A percentile compares a stretch with the other conserved stretches of the same genome.
These are phyloP conservation scores for Acipenser oxyrinchus DNA, from an alignment of 2,797 vertebrate species.

Conservation along the genomic window DNA sequence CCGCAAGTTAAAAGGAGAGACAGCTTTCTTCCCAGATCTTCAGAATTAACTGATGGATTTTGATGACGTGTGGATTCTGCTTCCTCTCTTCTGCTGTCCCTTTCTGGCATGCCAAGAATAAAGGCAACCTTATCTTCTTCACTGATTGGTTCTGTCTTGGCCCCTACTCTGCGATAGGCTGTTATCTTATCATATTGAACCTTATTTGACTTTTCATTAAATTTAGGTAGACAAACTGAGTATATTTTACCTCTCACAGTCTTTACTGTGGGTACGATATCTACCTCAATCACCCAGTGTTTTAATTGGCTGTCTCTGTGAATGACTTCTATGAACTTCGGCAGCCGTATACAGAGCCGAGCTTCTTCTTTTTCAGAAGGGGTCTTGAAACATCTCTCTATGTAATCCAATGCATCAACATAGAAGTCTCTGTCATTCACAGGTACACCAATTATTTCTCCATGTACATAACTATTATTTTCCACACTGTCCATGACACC, in stretches of 20 bases:
- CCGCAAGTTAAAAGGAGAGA: constrained; percentile 56
- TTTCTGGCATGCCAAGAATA: constrained; percentile 37
- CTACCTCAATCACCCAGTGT: constrained; percentile 29
- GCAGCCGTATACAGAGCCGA: constrained; percentile 60
- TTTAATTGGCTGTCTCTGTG: constrained; percentile 43
- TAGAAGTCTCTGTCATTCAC: constrained; percentile 54
- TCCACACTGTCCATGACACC: constrained; percentile 67
- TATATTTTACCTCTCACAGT: constrained; percentile 47
- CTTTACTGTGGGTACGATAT: constrained; percentile 24
- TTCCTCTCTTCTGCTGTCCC: constrained; percentile 54
- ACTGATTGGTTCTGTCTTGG: constrained; percentile 57
- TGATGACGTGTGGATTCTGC: constrained; percentile 46
- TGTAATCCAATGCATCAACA: constrained; percentile 60
- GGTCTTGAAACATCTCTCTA: constrained; percentile 51
- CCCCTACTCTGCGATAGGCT: constrained; percentile 53
- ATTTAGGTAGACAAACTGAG: constrained; percentile 59
- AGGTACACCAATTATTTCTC: constrained; percentile 63
- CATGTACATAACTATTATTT: constrained; percentile 48
- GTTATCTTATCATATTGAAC: constrained; percentile 44
- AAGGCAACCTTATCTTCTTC: constrained; percentile 41
- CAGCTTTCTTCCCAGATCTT: constrained; percentile 65
- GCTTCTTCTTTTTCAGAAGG: constrained; percentile 36
- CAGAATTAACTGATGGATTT: constrained; percentile 21
- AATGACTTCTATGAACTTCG: constrained; percentile 68
- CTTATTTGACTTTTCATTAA: constrained; percentile 52